A percentile compares a stretch with the other conserved stretches of the same genome.
Evolutionary conservation across 2,888 invertebrate species (phyloP).

Genomic region (Noctuana brunneofusca): DNA sequence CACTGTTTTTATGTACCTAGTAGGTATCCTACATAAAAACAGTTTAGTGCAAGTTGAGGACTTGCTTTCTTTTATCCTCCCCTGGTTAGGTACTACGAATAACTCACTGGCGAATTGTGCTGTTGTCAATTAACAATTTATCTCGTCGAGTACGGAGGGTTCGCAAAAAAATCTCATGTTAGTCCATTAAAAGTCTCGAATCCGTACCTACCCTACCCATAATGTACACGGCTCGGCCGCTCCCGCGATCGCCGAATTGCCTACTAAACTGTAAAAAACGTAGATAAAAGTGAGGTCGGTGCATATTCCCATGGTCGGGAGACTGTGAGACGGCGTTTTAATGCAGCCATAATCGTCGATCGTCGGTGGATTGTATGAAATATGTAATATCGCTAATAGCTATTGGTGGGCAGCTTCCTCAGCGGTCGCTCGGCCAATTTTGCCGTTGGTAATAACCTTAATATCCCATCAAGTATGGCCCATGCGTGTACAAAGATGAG

Average conservation of each 20-base stretch:
- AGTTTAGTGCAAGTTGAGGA: neutral
- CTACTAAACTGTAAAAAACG: slow-evolving; percentile 75
- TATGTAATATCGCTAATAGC: slow-evolving; percentile 80
- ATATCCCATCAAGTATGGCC: slow-evolving; percentile 75
- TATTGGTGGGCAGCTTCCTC: slow-evolving; percentile 78
- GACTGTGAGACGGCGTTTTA: slow-evolving; percentile 73
- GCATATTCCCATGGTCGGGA: slow-evolving; percentile 70
- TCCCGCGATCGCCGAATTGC: slow-evolving; percentile 71
- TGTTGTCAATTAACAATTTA: slow-evolving; percentile 39
- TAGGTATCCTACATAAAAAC: too few relatives aligned
- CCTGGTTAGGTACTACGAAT: neutral
- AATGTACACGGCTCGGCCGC: slow-evolving; percentile 53
- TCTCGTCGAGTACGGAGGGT: slow-evolving; percentile 30
- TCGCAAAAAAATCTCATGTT: slow-evolving; percentile 53
- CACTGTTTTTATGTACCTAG: too few relatives aligned
- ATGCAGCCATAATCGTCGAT: slow-evolving; percentile 77
- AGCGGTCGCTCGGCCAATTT: slow-evolving; percentile 80
- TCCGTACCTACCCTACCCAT: slow-evolving; percentile 50
- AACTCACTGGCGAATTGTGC: slow-evolving; percentile 22
- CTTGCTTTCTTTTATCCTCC: slow-evolving; percentile 2
- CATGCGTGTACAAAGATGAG: slow-evolving; percentile 75
- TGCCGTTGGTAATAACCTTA: slow-evolving; percentile 77
- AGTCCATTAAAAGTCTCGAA: slow-evolving; percentile 48
- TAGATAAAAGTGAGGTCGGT: slow-evolving; percentile 64
- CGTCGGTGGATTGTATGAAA: slow-evolving; percentile 75